Percentiles rank a stretch among this genome's conserved stretches.
Evolutionary conservation across 2,797 vertebrate genomes (phyloP).

Genomic region (Typhlichthys eigenmanni): DNA sequence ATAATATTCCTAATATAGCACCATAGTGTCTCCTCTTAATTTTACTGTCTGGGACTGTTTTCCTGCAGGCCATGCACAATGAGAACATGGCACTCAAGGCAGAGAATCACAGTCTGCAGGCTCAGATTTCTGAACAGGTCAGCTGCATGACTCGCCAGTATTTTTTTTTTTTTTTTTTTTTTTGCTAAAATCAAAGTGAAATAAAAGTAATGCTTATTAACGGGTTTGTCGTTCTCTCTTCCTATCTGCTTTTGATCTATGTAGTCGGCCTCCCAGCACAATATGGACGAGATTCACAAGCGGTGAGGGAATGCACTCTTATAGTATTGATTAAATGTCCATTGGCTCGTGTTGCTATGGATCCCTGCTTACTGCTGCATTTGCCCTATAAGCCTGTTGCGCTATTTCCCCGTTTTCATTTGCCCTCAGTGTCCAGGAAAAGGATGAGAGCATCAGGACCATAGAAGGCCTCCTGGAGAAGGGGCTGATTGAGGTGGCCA

Average conservation of each 20-base stretch:
- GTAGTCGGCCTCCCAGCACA: conserved; percentile 72
- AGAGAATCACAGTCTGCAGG: conserved; percentile 89
- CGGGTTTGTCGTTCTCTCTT: conserved; percentile 28
- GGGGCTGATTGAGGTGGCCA: conserved; percentile 93
- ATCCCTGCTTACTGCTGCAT: background rate
- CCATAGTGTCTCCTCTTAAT: background rate
- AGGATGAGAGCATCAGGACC: conserved; percentile 92
- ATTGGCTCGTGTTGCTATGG: conserved; percentile 3
- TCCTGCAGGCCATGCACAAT: conserved; percentile 86
- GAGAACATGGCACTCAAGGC: conserved; percentile 89
- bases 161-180: background rate
- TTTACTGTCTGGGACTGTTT: background rate
- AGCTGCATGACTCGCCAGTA: conserved; percentile 13
- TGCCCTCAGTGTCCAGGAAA: conserved; percentile 83
- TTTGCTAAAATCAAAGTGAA: background rate
- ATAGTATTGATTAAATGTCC: background rate
- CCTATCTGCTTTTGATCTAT: conserved; percentile 14
- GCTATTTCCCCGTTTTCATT: background rate
- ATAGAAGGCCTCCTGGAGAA: conserved; percentile 91
- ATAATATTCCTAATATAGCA: no score
- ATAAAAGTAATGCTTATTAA: background rate
- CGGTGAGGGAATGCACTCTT: conserved; percentile 77
- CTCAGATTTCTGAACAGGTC: conserved; percentile 91
- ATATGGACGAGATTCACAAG: conserved; percentile 89
- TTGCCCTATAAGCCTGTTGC: background rate